phyloP scores from a whole-genome alignment of 2,113 vertebrate genomes.

The Columba janthina region DNA sequence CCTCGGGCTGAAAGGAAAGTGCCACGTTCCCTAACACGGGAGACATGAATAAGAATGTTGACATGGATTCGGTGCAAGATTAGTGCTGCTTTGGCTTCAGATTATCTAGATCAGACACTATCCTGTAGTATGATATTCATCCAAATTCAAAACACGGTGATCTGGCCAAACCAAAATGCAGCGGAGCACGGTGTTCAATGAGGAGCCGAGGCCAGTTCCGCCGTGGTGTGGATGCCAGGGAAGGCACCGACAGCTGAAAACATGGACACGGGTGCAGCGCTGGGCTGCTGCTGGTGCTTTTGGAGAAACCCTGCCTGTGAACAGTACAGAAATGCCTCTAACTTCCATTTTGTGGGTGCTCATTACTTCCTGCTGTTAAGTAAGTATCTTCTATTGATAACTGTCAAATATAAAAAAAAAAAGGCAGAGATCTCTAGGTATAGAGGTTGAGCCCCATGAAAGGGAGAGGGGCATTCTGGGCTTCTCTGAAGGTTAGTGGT shows the following conservation, averaged over 20 bases:
- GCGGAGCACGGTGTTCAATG: neutral
- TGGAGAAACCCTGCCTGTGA: neutral
- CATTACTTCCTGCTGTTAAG: neutral
- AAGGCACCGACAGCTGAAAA: neutral
- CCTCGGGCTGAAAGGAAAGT: conserved; percentile 36
- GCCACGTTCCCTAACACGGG: neutral
- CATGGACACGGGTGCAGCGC: neutral
- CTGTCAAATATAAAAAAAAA: neutral
- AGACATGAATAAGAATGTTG: conserved; percentile 12
- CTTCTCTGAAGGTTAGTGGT: neutral
- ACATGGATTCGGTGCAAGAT: neutral
- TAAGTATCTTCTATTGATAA: neutral
- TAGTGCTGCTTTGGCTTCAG: neutral
- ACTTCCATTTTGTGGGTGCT: neutral
- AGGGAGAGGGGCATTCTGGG: neutral
- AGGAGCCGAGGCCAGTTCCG: neutral
- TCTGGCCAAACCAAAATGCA: conserved; percentile 7
- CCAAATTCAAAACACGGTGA: neutral
- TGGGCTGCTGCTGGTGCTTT: neutral
- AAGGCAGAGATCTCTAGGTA: neutral
- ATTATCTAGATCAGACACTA: neutral
- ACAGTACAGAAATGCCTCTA: neutral
- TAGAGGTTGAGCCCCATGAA: neutral
- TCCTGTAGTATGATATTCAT: neutral
- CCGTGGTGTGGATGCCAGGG: neutral